Percentiles rank a stretch among this genome's conserved stretches.
phyloP scores from a whole-genome alignment of 2,888 invertebrate genomes.

The Microctonus brassicae region DNA sequence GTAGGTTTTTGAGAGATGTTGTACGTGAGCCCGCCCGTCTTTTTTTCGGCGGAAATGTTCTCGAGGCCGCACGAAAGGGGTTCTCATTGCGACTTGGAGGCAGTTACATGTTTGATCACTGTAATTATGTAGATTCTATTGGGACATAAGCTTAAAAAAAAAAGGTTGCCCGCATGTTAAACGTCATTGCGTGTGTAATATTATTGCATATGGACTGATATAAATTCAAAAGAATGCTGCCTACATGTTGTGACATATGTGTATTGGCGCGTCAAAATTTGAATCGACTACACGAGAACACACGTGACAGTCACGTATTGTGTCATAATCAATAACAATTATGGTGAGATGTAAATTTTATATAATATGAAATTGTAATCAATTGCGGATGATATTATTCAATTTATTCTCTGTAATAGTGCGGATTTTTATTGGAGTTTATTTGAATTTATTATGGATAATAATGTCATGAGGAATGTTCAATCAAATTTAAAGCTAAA shows the following conservation, averaged over 20 bases:
- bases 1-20: background rate
- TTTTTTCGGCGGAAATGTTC: slow-evolving; percentile 61
- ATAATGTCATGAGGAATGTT: background rate
- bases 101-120: slow-evolving; percentile 7
- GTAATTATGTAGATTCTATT: background rate
- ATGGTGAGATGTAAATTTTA: background rate
- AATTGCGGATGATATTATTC: background rate
- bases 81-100: slow-evolving; percentile 41
- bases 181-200: too few species aligned
- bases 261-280: background rate
- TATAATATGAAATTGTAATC: background rate
- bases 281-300: background rate
- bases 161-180: background rate
- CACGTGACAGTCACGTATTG: background rate
- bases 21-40: slow-evolving; percentile 32
- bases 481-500: background rate
- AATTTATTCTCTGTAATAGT: too few species aligned
- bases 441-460: too few species aligned
- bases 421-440: too few species aligned
- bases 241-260: background rate
- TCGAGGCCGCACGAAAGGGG: slow-evolving; percentile 57
- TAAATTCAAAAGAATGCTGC: too few species aligned
- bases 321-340: background rate
- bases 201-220: too few species aligned
- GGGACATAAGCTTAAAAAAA: background rate